Evolutionary conservation across 2,888 invertebrate genomes (phyloP).

Genomic region (Philopedon plagiatum): DNA sequence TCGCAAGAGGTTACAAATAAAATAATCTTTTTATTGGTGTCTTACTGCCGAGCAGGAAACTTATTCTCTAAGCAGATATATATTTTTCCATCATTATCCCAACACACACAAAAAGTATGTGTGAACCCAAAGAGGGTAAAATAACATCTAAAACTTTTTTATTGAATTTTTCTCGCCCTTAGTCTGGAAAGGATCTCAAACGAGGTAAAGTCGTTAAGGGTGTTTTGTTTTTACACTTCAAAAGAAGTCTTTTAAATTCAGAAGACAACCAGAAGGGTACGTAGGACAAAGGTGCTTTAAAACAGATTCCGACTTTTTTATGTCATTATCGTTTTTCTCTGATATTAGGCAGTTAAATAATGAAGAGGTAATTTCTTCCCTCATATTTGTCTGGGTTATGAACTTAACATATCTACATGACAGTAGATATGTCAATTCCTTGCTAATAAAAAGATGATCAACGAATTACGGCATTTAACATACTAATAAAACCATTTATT

Average conservation of each 20-base stretch:
- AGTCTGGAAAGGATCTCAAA: slow-evolving; percentile 1
- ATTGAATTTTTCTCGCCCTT: slow-evolving; percentile 2
- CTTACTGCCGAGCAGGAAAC: no score
- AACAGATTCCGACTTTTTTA: neutral
- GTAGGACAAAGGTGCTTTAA: slow-evolving; percentile 10
- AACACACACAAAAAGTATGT: neutral
- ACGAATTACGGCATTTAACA: no score
- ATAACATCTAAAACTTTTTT: neutral
- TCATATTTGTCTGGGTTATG: no score
- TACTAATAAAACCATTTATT: no score
- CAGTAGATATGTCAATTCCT: no score
- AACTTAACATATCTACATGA: no score
- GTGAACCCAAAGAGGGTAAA: neutral
- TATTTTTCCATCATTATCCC: slow-evolving; percentile 5
- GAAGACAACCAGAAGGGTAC: slow-evolving; percentile 10
- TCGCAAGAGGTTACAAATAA: no score
- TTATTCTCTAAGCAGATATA: neutral
- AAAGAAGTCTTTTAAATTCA: slow-evolving; percentile 24
- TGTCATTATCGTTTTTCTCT: neutral
- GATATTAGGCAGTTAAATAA: no score
- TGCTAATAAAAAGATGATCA: no score
- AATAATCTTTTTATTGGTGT: no score
- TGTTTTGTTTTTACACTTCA: slow-evolving; percentile 25
- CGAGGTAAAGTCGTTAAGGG: slow-evolving; percentile 11
- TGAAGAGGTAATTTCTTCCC: no score